phyloP scores from a whole-genome alignment of 2,797 vertebrate genomes.

The Onychomys arenicola region DNA sequence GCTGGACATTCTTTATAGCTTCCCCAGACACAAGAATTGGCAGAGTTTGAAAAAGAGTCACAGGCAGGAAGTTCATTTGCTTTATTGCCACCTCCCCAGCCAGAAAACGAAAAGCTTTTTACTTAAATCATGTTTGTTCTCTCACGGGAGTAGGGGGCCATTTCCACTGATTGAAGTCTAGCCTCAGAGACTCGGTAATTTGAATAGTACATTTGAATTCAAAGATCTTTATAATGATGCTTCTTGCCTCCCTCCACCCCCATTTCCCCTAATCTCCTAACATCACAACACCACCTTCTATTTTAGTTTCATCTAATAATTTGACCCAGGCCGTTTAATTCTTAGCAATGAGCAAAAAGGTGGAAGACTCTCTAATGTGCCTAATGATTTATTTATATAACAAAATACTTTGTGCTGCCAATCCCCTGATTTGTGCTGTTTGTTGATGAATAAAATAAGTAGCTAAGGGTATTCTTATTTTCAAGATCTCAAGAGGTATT shows the following conservation, averaged over 20 bases:
- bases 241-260: background rate
- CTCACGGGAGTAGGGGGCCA: constrained; percentile 64
- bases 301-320: constrained; percentile 19
- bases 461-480: background rate
- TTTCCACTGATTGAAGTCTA: constrained; percentile 73
- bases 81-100: constrained; percentile 75
- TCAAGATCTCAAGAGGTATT: background rate
- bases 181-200: constrained; percentile 60
- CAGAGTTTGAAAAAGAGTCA: constrained; percentile 80
- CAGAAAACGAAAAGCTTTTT: constrained; percentile 80
- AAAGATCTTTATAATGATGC: constrained; percentile 77
- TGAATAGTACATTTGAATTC: constrained; percentile 74
- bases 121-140: constrained; percentile 80
- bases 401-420: background rate
- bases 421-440: background rate
- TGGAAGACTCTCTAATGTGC: background rate
- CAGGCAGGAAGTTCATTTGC: constrained; percentile 80
- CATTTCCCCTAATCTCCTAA: background rate
- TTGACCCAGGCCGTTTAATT: constrained; percentile 35
- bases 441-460: background rate
- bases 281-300: background rate
- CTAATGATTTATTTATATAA: background rate
- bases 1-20: constrained; percentile 73
- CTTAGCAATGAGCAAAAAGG: background rate
- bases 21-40: constrained; percentile 73